These are phyloP conservation scores for Chymomyza amoena DNA, from an alignment of 2,888 invertebrate genomes.

Conservation along the genomic window DNA sequence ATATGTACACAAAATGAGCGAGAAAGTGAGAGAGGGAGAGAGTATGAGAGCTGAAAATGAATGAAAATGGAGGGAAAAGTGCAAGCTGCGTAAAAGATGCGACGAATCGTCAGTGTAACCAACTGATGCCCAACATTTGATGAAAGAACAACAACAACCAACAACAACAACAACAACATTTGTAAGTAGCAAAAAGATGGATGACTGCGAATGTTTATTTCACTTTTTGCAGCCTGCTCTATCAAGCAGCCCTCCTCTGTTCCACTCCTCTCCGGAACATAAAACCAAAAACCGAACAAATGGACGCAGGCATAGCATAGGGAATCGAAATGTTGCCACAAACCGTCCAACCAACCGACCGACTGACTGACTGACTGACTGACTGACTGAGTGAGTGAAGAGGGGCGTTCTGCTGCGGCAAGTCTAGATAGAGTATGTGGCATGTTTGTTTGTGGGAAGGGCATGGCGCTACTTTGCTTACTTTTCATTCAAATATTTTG, in stretches of 20 bases:
- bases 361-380: background rate
- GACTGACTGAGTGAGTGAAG: background rate
- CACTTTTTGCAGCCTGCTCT: background rate
- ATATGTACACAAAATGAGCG: slow-evolving; percentile 49
- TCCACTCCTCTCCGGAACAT: too few relatives aligned
- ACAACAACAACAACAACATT: slow-evolving; percentile 17
- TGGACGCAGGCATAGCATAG: background rate
- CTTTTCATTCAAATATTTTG: slow-evolving; percentile 71
- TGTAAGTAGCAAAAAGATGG: slow-evolving; percentile 20
- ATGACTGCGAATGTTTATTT: slow-evolving; percentile 2
- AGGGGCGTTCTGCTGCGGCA: background rate
- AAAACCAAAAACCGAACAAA: background rate
- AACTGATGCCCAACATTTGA: slow-evolving; percentile 47
- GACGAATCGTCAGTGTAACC: background rate
- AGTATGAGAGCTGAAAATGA: slow-evolving; percentile 20
- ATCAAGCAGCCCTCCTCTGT: background rate
- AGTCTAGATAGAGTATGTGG: background rate
- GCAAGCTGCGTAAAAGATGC: background rate
- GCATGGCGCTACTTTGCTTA: slow-evolving; percentile 62
- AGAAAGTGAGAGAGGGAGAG: slow-evolving; percentile 12
- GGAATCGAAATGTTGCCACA: background rate
- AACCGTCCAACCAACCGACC: too few relatives aligned
- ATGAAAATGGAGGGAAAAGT: slow-evolving; percentile 23
- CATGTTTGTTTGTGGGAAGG: slow-evolving; percentile 1
- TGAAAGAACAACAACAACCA: slow-evolving; percentile 16